Percentiles rank a stretch among this genome's conserved stretches.
Evolutionary conservation across 2,888 invertebrate genomes (phyloP).

Genomic region (Steromphala cineraria): DNA sequence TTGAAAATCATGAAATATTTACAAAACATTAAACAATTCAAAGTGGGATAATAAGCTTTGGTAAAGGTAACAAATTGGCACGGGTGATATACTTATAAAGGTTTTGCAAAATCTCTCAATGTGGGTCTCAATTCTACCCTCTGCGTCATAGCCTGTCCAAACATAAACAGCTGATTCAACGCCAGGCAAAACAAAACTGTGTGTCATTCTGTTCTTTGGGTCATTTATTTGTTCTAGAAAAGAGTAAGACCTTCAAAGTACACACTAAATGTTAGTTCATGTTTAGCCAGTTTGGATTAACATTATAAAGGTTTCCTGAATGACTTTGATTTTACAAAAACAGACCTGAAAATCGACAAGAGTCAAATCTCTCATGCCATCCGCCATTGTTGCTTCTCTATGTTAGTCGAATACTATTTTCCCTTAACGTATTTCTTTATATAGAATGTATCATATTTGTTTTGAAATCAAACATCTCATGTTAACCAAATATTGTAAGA

Average conservation of each 20-base stretch:
- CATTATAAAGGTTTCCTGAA: no score
- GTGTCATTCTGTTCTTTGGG: no score
- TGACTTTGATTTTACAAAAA: neutral
- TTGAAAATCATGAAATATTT: no score
- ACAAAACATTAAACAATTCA: no score
- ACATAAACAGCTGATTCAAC: constrained; percentile 35
- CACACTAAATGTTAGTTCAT: neutral
- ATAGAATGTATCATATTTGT: neutral
- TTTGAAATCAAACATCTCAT: neutral
- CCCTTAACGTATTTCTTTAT: neutral
- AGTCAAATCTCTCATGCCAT: constrained; percentile 63
- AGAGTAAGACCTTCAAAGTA: neutral
- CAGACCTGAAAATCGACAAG: constrained; percentile 69
- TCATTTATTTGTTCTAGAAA: no score
- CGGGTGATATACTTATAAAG: no score
- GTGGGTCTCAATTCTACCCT: neutral
- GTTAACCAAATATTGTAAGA: no score
- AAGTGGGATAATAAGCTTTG: no score
- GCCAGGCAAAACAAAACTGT: neutral
- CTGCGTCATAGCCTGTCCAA: neutral
- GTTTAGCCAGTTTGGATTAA: no score
- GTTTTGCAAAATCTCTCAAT: no score
- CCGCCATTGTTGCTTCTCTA: constrained; percentile 63
- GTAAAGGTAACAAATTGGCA: no score
- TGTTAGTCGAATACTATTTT: neutral